Base-by-base conservation (phyloP, 2,797 vertebrate genomes). In the Diceros bicornis region DNA sequence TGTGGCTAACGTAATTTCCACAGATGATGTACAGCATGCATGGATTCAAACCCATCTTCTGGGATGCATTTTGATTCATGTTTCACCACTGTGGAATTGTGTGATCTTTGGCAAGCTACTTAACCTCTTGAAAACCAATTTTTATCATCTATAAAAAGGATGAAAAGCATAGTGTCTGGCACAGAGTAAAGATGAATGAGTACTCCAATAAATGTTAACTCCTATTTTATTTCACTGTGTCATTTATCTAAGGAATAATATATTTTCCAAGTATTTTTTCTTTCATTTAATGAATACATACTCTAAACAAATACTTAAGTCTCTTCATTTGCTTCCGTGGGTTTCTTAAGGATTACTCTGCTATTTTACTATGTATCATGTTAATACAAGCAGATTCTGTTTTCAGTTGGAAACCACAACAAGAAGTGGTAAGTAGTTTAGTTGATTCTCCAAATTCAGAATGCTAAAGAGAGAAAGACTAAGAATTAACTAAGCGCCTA, bases 311-410 rank as follows among this genome's bases (percentile, higher is more conserved):
- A 64, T 64, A 71, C 64, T 50, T 18, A 7, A 50, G n/a, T 94
- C 27, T 78, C n/a, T 87, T 78, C n/a, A 74, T 34, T 69, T 81
- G n/a, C 23, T 55, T 87, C 20, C 74, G 18, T 91, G 62, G 14
- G 78, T 32, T 85, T 69, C 61, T 69, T 91, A 95, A 95, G 66
- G 32, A 47, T 92, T 72, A 29, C 75, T 95, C 78, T 79, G 29
- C 9, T 72, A 57, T 68, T n/a, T 74, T 68, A 44, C 47, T 59
- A 8, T 87, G 59, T 95, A 59, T 74, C 68, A 11, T 87, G 25
- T 75, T 90, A 50, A 52, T 59, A 50, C 11, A 81, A 82, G 27
- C 59, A 37, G 37, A 64, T 32, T 66, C 18, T 57, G 12, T 92
- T 81, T 95, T 92, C 47, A 18, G 13, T 55, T 78, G 81, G n/a